A percentile compares a stretch with the other conserved stretches of the same genome.
These are phyloP conservation scores for Coremacera marginata DNA, from an alignment of 2,888 invertebrate genomes.

Conservation along the genomic window DNA sequence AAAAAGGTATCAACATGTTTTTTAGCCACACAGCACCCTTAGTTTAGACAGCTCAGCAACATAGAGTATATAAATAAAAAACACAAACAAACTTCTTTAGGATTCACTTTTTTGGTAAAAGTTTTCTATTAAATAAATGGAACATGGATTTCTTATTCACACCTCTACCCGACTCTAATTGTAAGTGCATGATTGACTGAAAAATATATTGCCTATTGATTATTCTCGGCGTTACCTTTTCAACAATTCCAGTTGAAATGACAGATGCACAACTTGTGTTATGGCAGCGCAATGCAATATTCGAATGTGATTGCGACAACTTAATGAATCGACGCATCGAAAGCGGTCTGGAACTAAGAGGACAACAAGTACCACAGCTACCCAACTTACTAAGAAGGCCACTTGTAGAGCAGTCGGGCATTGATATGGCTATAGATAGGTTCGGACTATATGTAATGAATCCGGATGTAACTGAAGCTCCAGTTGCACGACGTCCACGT, in stretches of 20 bases:
- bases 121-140: slow-evolving; percentile 30
- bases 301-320: slow-evolving; percentile 56
- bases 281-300: slow-evolving; percentile 55
- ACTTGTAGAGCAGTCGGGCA: slow-evolving; percentile 51
- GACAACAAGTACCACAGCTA: slow-evolving; percentile 24
- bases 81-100: too few species aligned
- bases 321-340: slow-evolving; percentile 54
- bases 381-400: slow-evolving; percentile 29
- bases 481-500: slow-evolving; percentile 40
- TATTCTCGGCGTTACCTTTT: not conserved
- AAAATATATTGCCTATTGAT: not conserved
- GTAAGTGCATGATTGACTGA: slow-evolving; percentile 40
- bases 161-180: slow-evolving; percentile 50
- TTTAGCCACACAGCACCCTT: too few species aligned
- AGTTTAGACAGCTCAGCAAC: too few species aligned
- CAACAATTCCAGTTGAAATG: slow-evolving; percentile 52
- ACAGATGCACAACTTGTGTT: slow-evolving; percentile 53
- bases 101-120: too few species aligned
- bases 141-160: slow-evolving; percentile 52
- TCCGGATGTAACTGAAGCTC: slow-evolving; percentile 25
- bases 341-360: slow-evolving; percentile 37
- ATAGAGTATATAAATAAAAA: too few species aligned
- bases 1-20: too few species aligned
- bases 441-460: slow-evolving; percentile 48
- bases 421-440: slow-evolving; percentile 52